Evolutionary conservation across 1,140 invertebrate species (phyloP), one percentile per base, ranked within the genome.

Genomic region (Chrysomallon squamiferum): DNA sequence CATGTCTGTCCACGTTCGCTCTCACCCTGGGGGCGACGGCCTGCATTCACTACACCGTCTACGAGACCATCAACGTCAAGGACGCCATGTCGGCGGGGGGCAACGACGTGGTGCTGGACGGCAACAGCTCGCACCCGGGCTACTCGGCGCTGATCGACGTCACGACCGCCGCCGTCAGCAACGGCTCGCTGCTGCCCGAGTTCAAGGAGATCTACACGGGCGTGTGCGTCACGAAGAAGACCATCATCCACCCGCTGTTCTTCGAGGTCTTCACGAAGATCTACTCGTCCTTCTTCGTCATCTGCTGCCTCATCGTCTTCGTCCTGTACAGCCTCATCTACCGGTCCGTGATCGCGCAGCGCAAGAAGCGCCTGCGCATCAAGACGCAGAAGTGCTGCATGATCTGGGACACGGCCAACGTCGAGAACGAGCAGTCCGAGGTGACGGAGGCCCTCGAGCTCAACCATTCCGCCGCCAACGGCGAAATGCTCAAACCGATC

Each of bases 311-410:
- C 7, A 65, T 68, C 7, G 71, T 76, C 11, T 59, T 70, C 15
- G 60, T 71, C 7, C 63, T 76, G 9, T 76, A 76, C 52, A 66
- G 60, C 22, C 65, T 76, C 35, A 73, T 76, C 43, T 76, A 73
- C 59, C 65, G 67, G 33, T 73, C 65, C 20, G 74, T 76, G 15
- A 65, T 76, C 52, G 41, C 67, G 7, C 68, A 72, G 58, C 63
- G 74, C 1, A 35, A 61, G 38, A 68, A 69, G 59, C 67, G 70
- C 45, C 66, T 73, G 27, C 52, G 62, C 25, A 75, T 75, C 50
- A 68, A 68, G 43, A 66, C 66, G 9, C 49, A 64, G 13, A 65
- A 65, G 33, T 71, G 69, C 54, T 70, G 64, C 35, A 59, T 74
- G 33, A 54, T 66, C 25, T 69, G 69, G 66, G 59, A 68, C 25